A percentile compares a stretch with the other conserved stretches of the same genome.
These are phyloP conservation scores for Plebejus anna DNA, from an alignment of 2,888 invertebrate genomes.

Conservation along the genomic window DNA sequence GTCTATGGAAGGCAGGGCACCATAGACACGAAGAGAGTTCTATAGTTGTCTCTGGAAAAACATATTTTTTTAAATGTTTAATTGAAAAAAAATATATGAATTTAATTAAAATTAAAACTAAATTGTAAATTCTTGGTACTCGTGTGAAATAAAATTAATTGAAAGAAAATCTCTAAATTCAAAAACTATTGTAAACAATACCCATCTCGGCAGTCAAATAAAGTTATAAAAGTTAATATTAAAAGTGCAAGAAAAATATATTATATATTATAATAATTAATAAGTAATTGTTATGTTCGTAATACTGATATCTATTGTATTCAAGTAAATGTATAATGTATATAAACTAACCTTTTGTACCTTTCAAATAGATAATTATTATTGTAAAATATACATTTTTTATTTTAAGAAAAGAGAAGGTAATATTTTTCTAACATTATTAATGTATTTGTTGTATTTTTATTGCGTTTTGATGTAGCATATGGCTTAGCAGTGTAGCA, in stretches of 20 bases:
- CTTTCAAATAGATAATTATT: not conserved
- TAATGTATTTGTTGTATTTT: not conserved
- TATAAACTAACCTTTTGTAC: not conserved
- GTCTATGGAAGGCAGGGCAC: not conserved
- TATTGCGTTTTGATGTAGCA: not conserved
- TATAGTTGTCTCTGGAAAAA: not conserved
- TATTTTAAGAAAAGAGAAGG: not conserved
- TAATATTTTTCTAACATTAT: not conserved
- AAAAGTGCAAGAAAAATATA: too few relatives aligned
- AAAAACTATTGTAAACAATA: too few relatives aligned
- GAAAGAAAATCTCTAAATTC: too few relatives aligned
- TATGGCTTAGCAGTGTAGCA: conserved; percentile 1
- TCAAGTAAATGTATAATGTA: not conserved
- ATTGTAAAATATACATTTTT: not conserved
- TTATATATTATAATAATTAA: too few relatives aligned
- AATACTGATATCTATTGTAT: not conserved
- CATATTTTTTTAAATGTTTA: not conserved
- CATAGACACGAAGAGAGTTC: not conserved
- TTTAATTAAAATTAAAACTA: not conserved
- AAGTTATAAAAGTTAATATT: too few relatives aligned
- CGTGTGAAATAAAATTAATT: not conserved
- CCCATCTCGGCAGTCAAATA: too few relatives aligned
- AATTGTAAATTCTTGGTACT: not conserved
- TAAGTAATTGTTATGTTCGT: too few relatives aligned
- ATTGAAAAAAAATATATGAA: too few relatives aligned